Percentiles rank a stretch among this genome's conserved stretches.
These are phyloP conservation scores for Emys orbicularis DNA, from an alignment of 2,797 vertebrate species.

Conservation along the genomic window DNA sequence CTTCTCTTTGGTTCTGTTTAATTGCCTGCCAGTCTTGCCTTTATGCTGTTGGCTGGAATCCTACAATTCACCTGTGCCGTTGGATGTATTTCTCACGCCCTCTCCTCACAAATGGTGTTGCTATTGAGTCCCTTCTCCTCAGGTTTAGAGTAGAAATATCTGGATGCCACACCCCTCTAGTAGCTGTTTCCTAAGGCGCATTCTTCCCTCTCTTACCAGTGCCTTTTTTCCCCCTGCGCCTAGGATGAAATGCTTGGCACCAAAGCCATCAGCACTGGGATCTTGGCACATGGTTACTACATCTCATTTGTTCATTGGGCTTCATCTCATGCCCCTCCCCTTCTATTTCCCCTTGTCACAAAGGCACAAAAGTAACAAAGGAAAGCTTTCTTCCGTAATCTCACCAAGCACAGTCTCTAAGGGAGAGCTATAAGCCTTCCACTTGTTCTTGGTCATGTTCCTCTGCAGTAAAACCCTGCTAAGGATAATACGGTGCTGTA, in stretches of 20 bases:
- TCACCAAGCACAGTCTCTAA: not conserved
- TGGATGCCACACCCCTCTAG: not conserved
- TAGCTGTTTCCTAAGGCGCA: not conserved
- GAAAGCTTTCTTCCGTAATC: conserved; percentile 7
- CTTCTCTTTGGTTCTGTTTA: not conserved
- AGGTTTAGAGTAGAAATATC: not conserved
- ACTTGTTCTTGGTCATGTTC: not conserved
- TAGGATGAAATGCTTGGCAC: not conserved
- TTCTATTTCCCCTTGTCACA: not conserved
- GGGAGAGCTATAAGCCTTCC: not conserved
- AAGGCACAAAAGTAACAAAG: conserved; percentile 23
- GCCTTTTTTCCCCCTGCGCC: not conserved
- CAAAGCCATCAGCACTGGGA: not conserved
- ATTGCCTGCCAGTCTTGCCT: not conserved
- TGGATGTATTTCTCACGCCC: not conserved
- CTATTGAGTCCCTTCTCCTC: not conserved
- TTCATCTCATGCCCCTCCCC: not conserved
- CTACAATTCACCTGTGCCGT: not conserved
- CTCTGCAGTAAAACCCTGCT: not conserved
- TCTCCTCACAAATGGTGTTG: not conserved
- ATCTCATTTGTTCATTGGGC: conserved; percentile 13
- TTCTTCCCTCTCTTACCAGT: not conserved
- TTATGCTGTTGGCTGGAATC: conserved; percentile 11
- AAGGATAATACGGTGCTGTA: not conserved
- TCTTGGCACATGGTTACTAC: not conserved